Conservation (phyloP, 2,113 vertebrate genomes). For the Entosphenus tridentatus region DNA sequence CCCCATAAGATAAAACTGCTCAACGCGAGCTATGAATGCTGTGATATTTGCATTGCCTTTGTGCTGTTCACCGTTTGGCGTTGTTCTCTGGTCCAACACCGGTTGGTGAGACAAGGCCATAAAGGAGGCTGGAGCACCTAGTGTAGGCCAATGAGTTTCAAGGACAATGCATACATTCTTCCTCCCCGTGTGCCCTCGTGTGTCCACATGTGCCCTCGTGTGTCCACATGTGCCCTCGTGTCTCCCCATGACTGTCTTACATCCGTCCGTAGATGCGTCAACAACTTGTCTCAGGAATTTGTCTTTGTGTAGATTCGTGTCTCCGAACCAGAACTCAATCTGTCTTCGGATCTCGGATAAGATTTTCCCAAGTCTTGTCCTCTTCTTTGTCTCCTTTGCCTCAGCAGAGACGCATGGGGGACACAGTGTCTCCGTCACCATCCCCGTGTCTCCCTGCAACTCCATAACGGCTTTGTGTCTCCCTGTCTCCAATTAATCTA, state of each 20-base stretch:
- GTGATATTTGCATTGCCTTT: no score
- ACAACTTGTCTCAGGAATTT: conserved; percentile 62
- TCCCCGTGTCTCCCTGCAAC: no score
- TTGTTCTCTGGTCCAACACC: background rate
- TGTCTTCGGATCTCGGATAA: conserved; percentile 74
- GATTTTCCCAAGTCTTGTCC: conserved; percentile 77
- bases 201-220: background rate
- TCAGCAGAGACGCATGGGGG: conserved; percentile 9
- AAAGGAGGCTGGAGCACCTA: conserved; percentile 11
- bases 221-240: background rate
- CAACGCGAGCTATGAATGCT: no score
- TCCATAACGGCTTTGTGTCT: no score
- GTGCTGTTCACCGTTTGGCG: background rate
- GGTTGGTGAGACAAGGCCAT: conserved; percentile 11
- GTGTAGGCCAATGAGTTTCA: conserved; percentile 9
- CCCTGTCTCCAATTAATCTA: no score
- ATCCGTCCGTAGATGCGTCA: conserved; percentile 65
- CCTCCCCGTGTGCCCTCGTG: background rate
- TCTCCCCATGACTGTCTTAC: conserved; percentile 26
- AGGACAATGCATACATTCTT: background rate
- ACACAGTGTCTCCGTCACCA: no score
- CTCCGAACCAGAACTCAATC: conserved; percentile 94
- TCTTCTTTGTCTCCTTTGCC: conserved; percentile 75
- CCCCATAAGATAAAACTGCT: no score
- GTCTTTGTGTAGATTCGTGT: conserved; percentile 91